Evolutionary conservation across 2,888 invertebrate genomes (phyloP), one percentile per base, ranked within the genome.

Genomic region (Ditula angustiorana): DNA sequence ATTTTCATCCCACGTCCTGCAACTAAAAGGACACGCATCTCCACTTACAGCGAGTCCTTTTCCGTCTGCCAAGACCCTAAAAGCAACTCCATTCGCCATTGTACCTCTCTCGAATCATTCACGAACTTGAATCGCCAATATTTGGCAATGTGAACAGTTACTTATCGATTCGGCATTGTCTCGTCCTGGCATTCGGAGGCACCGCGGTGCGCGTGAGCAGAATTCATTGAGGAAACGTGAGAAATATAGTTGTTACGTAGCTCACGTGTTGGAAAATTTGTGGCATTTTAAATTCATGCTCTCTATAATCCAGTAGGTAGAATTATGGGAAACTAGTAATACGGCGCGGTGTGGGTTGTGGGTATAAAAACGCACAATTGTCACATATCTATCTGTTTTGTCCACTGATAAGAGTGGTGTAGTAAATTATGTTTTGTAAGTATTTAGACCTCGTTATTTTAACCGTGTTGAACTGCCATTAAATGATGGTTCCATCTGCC

Each of bases 151-250:
- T 76, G 82, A 83, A 90, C 91, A 87, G 91, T 91, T 91, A 91
- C 77, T 88, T 88, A 87, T 86, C 79, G 85, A 90, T 89, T 89
- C 85, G 88, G 87, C 85, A 88, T 86, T 88, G 88, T 81, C 81
- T 84, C 78, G 81, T 81, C 80, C 79, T 83, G 85, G 85, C 87
- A 87, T 86, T 85, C 83, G 75, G 74, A 80, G 81, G 74, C 77
- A 76, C 71, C 76, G 71, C 33, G 13, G 26, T 28, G 78, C 75
- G 78, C 91, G 91, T 91, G 91, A 74, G 58, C 72, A 50, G 91
- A 88, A 91, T 90, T 74, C 74, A 77, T 80, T 77, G 74, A 74
- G 58, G 70, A 71, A 71, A 84, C 90, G 89, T 92, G 91, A 89
- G 91, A 92, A 63, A 35, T 44, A 3, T 41, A 44, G 33, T 33